phyloP scores from a whole-genome alignment of 2,113 vertebrate genomes.

The Prochilodus magdalenae region DNA sequence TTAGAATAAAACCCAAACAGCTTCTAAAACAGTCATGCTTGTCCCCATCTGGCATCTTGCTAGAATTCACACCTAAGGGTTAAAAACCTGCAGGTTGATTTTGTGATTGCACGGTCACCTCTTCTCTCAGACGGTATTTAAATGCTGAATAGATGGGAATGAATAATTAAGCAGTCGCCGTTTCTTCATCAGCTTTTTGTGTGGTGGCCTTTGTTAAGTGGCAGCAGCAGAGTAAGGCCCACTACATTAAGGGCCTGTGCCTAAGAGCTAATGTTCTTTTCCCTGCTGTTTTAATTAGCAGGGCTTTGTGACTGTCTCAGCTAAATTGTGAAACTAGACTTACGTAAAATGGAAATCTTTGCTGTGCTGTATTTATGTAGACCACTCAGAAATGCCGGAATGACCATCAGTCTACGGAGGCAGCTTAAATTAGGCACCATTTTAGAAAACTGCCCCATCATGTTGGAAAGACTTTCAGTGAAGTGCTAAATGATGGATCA shows the following conservation, averaged over 20 bases:
- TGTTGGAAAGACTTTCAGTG: not conserved
- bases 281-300: constrained; percentile 32
- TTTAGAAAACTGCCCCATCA: not conserved
- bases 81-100: constrained; percentile 53
- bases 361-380: too few relatives aligned
- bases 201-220: constrained; percentile 33
- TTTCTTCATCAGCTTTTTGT: constrained; percentile 41
- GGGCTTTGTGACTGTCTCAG: not conserved
- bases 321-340: not conserved
- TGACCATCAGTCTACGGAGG: not conserved
- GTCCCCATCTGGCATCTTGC: constrained; percentile 26
- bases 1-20: not conserved
- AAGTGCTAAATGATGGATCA: not conserved
- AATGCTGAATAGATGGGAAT: constrained; percentile 57
- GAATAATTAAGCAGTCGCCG: constrained; percentile 57
- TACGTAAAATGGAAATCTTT: not conserved
- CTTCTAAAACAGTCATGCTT: not conserved
- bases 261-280: not conserved
- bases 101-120: constrained; percentile 25
- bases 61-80: constrained; percentile 34
- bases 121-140: constrained; percentile 21
- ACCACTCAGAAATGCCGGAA: too few relatives aligned
- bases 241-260: constrained; percentile 7
- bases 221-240: not conserved
- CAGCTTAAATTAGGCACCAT: not conserved